Percentiles rank a stretch among this genome's conserved stretches.
phyloP scores from a whole-genome alignment of 2,888 invertebrate genomes.

The Rosalia funebris region DNA sequence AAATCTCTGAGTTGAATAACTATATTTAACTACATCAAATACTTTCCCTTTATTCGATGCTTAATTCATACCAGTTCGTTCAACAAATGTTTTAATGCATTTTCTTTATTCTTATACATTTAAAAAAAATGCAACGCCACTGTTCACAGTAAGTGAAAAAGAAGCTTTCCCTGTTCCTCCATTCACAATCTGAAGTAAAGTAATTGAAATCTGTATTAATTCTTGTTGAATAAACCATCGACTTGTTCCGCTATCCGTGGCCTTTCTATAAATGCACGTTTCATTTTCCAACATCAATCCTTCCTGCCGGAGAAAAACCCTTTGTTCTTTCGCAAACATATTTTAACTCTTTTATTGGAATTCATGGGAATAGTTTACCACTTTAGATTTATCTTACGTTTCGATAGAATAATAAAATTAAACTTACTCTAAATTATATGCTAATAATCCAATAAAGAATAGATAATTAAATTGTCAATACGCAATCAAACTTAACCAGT shows the following conservation, averaged over 20 bases:
- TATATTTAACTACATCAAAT: too few species aligned
- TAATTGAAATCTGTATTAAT: constrained; percentile 52
- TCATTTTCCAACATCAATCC: constrained; percentile 28
- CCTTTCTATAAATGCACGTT: constrained; percentile 55
- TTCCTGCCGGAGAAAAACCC: constrained; percentile 22
- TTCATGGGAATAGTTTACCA: constrained; percentile 20
- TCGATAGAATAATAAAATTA: too few species aligned
- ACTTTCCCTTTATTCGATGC: too few species aligned
- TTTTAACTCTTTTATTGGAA: constrained; percentile 23
- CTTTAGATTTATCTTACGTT: background rate
- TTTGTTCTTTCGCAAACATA: constrained; percentile 29
- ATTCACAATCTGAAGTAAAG: constrained; percentile 40
- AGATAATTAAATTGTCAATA: too few species aligned
- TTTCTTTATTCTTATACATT: too few species aligned
- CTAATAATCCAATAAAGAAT: too few species aligned
- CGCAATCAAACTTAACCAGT: too few species aligned
- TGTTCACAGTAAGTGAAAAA: constrained; percentile 7
- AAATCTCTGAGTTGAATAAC: too few species aligned
- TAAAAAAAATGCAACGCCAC: constrained; percentile 15
- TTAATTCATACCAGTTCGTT: too few species aligned
- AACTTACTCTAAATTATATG: too few species aligned
- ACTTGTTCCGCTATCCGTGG: constrained; percentile 46
- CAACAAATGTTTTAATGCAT: too few species aligned
- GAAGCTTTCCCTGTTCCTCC: constrained; percentile 24
- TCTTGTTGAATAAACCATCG: constrained; percentile 60